Base-by-base conservation (phyloP, 2,888 invertebrate species). In the Morpho achilles region DNA sequence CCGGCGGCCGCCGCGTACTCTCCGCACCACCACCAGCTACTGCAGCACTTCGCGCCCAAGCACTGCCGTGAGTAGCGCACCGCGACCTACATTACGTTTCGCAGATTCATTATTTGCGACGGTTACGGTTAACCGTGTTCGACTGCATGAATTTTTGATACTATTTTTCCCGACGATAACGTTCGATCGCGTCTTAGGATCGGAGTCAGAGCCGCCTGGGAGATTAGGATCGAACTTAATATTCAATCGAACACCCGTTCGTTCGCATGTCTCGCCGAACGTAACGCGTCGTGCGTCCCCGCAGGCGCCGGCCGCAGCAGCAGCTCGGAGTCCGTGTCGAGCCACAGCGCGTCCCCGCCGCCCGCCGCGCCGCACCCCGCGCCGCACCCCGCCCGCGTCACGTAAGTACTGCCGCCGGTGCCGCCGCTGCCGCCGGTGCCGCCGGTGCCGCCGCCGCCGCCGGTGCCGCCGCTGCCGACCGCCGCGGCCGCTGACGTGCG, bases 271-370 rank as follows among this genome's bases (percentile, higher is more conserved):
- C 16, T 40, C 8, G 22, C 22, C 6, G 8, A 7, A 3, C 10
- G 7, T 16, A 8, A 9, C 41, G 41, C 10, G 42, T 1, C 6
- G 61, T 40, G 59, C 65, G 53, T 61, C 54, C 45, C 40, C 40
- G 52, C 70, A 70, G 75, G 66, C 10, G 75, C 62, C 49, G 75
- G 65, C 1, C 80, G 82, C 52, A 80, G 81, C 80, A 81, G 96
- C 82, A 96, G 96, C 87, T 96, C 96, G 22, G 95, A 97, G 88
- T 97, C 97, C 0, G 94, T 96, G 69, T 94, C 94, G 41, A 86
- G 87, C 69, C 74, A 69, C 69, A 74, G 79, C 89, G 93, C 76
- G 88, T 93, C 73, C 69, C 91, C 78, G 50, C 83, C 79, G 46
- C 76, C 74, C 61, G 51, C 39, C 45, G 43, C 55, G 32, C 48